Conservation (phyloP, 2,113 vertebrate species). For the Plecotus auritus region DNA sequence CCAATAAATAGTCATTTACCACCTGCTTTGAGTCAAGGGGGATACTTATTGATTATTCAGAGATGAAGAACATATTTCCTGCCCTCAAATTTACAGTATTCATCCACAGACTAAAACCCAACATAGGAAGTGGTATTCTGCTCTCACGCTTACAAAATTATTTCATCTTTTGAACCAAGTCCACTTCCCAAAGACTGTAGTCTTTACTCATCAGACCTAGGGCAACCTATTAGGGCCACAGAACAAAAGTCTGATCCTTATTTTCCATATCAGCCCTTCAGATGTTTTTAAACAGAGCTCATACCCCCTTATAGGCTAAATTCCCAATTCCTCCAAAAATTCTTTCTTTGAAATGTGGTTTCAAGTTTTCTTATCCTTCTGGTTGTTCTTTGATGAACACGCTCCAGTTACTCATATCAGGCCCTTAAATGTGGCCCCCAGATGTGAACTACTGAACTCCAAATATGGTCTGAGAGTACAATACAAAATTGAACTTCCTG, state of each 20-base stretch:
- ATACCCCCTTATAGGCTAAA: neutral
- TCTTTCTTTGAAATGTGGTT: neutral
- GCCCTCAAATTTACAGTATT: neutral
- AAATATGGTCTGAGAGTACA: neutral
- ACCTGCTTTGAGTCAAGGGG: neutral
- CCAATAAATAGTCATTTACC: neutral
- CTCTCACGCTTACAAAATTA: neutral
- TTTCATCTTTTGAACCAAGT: slow-evolving; percentile 12
- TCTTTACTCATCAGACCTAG: neutral
- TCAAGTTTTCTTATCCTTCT: neutral
- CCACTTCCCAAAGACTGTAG: neutral
- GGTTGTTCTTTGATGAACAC: neutral
- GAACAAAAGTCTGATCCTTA: neutral
- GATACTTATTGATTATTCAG: neutral
- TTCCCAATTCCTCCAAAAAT: neutral
- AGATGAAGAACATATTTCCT: neutral
- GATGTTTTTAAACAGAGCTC: neutral
- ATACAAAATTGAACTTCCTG: neutral
- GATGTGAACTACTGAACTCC: neutral
- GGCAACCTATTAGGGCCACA: neutral
- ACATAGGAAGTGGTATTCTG: neutral
- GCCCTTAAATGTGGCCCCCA: neutral
- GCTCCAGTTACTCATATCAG: neutral
- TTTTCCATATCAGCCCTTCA: neutral
- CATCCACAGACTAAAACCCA: neutral